Conservation (phyloP, 1,140 invertebrate species). For the Orchestia grillus region DNA sequence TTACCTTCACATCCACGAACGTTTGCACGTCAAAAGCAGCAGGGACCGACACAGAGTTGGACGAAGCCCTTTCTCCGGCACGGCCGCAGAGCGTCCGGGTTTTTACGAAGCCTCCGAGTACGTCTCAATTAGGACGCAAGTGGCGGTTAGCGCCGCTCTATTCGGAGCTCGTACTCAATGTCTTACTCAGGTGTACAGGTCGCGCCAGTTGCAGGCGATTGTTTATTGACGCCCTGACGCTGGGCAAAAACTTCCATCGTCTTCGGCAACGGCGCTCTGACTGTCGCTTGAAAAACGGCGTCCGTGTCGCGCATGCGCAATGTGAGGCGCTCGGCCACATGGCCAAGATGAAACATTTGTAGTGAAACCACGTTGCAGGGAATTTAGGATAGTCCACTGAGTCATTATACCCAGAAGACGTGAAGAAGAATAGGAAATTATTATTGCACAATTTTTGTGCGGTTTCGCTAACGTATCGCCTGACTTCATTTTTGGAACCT, state of each 20-base stretch:
- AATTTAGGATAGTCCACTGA: neutral
- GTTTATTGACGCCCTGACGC: constrained; percentile 9
- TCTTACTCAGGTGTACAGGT: constrained; percentile 25
- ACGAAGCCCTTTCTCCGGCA: constrained; percentile 3
- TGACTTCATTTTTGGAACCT: neutral
- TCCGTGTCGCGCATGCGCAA: neutral
- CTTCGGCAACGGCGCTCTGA: neutral
- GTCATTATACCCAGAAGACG: neutral
- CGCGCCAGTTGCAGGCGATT: constrained; percentile 2
- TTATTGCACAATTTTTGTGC: too few species aligned
- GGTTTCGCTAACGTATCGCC: neutral
- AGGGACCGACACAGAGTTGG: neutral
- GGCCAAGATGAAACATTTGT: neutral
- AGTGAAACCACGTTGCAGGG: neutral
- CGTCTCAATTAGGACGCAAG: constrained; percentile 42
- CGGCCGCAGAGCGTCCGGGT: neutral
- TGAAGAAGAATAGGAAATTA: neutral
- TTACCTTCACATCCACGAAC: neutral
- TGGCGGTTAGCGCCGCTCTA: constrained; percentile 4
- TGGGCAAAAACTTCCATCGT: neutral
- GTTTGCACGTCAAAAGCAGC: neutral
- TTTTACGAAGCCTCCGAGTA: neutral
- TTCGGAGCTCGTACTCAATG: constrained; percentile 12
- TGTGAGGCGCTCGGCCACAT: neutral
- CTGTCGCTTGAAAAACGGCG: neutral